Base-by-base conservation (phyloP, 1,140 invertebrate species). In the Wiebesia pumilae region DNA sequence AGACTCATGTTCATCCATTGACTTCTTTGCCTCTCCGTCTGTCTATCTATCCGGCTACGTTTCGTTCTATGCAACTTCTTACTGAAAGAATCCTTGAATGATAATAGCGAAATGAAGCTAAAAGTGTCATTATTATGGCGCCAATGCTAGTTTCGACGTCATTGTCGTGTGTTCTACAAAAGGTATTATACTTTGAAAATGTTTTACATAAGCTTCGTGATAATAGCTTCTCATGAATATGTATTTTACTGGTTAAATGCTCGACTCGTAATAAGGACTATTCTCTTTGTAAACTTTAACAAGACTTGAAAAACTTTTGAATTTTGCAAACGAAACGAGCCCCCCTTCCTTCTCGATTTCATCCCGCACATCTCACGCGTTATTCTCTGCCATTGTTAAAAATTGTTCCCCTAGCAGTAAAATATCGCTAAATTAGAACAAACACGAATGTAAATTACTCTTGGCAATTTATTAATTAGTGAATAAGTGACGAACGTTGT, bases 11-110 rank as follows among this genome's bases (percentile, higher is more conserved):
- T 71, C 75, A 71, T 69, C 40, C 80, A 35, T 51, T 40, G 7
- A 27, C 14, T 7, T 1, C 21, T 62, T 30, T 43, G 3, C 14
- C 10, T 27, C 10, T 27, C 58, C 27, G 1, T 27, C 58, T 3
- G 24, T 62, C 3, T 62, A 9, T 75, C 73, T 75, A 10, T 75
- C 33, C 27, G 2, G 24, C 21, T 75, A 19, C 24, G 30, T 62
- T 54, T 58, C 33, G 54, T 27, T 27, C 16, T 40, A 35, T 69
- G 38, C 10, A 47, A n/a, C 81, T 40, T 54, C 65, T 38, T 24
- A 27, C 51, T 78, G 83, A 84, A 84, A 84, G 83, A 73, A 67
- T 84, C 65, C 73, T 62, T 65, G 62, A 73, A 84, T 58, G 83
- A 84, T 73, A 84, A 84, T 84, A 73, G 38, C 35, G 27, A 58